Evolutionary conservation across 2,797 vertebrate species (phyloP).

Genomic region (Podarcis lilfordi): DNA sequence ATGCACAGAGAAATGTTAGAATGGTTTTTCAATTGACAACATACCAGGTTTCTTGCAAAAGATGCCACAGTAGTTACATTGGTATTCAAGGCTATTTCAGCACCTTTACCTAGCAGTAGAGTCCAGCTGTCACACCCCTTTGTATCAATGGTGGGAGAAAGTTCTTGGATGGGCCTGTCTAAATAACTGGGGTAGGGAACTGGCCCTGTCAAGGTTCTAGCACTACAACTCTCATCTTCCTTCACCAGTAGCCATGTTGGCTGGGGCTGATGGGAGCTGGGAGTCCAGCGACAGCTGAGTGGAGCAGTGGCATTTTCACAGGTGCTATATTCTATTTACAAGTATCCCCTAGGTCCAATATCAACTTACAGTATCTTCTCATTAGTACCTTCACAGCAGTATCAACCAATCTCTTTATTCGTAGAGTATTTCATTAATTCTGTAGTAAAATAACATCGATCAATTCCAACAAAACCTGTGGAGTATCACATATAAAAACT

Average conservation of each 20-base stretch:
- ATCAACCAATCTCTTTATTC: no score
- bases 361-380: background rate
- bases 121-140: background rate
- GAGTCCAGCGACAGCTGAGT: background rate
- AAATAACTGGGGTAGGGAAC: background rate
- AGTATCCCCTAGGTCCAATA: background rate
- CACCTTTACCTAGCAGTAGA: background rate
- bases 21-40: background rate
- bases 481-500: no score
- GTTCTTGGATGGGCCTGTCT: background rate
- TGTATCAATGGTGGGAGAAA: background rate
- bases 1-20: background rate
- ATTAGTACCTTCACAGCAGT: background rate
- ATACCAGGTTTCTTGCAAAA: background rate
- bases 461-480: no score
- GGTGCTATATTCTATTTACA: background rate
- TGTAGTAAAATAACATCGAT: no score
- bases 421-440: no score
- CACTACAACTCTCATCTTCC: background rate
- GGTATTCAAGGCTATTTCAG: no score
- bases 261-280: background rate
- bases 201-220: background rate
- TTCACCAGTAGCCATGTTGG: background rate
- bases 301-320: background rate
- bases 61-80: background rate